Evolutionary conservation across 64 coral and sea anemone species (phyloP), one percentile per base, ranked within the genome.

Genomic region (Pocillopora damicornis): DNA sequence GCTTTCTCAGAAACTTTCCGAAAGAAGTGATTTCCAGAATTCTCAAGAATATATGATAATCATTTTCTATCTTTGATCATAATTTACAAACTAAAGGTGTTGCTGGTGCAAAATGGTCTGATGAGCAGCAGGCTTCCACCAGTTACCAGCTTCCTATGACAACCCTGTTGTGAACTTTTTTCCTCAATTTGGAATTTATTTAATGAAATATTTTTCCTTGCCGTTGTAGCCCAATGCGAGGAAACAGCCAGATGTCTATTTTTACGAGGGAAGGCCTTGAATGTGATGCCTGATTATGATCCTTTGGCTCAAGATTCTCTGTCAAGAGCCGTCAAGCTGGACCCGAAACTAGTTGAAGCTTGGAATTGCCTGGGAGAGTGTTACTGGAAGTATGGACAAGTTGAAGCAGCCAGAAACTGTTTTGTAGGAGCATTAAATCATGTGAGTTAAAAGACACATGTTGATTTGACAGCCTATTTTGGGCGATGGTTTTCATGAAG

Each of bases 351-450:
- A 76, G 65, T 99, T 5, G 93, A 99, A 77, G 97, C 97, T 15
- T 99, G 97, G 97, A 99, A 99, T 77, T 94, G 81, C 16, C 85
- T 99, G 16, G 97, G 97, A 69, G 97, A 99, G 60, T 99, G 97
- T 77, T 95, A 92, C 38, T 99, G 97, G 97, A 99, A 99, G 75
- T 95, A 91, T 59, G 97, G 97, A 71, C 85, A 99, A 80, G 84
- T 99, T 0, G 93, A 92, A 1, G 97, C 93, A 16, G 97, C 97
- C 13, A 99, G 74, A 72, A 99, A 99, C 30, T 99, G 97, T 73
- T 99, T 99, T 63, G 85, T 76, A 51, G 97, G 97, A 75, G 97
- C 97, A 59, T 63, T 99, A 8, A 90, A 89, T 57, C 97, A 99
- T 93, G 97, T 99, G 68, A 59, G 93, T 76, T 10, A 0, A 67